Base-by-base conservation (phyloP, 2,113 vertebrate genomes). In the Alaudala cheleensis region DNA sequence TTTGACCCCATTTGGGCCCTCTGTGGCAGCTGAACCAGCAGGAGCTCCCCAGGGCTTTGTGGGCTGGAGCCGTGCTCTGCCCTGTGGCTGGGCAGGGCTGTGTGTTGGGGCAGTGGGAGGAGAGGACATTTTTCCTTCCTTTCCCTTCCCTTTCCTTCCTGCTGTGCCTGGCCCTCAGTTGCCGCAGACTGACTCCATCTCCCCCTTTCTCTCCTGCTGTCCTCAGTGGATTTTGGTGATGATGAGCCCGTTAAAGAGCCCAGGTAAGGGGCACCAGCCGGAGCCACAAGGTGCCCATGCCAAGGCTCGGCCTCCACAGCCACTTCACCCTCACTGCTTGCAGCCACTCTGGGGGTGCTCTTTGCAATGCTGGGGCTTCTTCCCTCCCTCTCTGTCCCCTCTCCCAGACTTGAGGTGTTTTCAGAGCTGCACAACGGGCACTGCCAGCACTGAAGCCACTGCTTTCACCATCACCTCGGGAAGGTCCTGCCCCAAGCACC, bases 201-300 rank as follows among this genome's bases (percentile, higher is more conserved):
- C 64, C 90, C 76, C 64, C 60, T 84, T 92, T 96, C 45, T 92
- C 26, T 93, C 96, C 98, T 97, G 95, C 94, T 98, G 95, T 92
- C 4, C 98, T 92, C 95, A 99, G 99, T 99, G 99, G 99, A 99
- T 98, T 99, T 99, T 97, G 99, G 96, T 88, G 98, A 99, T 97
- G 99, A 99, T 95, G 99, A 99, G 81, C 97, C 76, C 95, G 93
- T 99, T 98, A 99, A 98, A 98, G 98, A 97, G 94, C 97, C 98
- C 96, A 99, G 99, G 99, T 99, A 99, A 99, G 97, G 74, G 84
- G 39, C 64, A 64, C 22, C 64, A 70, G 40, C 29, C 12, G 50
- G 61, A 71, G 25, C 47, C 50, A 17, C 1, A 4, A 24, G 24
- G 10, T 73, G 34, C 65, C 31, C 62, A 14, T 14, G 0, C 1